Conservation (phyloP, 2,797 vertebrate species). For the Dendrocincla fuliginosa region DNA sequence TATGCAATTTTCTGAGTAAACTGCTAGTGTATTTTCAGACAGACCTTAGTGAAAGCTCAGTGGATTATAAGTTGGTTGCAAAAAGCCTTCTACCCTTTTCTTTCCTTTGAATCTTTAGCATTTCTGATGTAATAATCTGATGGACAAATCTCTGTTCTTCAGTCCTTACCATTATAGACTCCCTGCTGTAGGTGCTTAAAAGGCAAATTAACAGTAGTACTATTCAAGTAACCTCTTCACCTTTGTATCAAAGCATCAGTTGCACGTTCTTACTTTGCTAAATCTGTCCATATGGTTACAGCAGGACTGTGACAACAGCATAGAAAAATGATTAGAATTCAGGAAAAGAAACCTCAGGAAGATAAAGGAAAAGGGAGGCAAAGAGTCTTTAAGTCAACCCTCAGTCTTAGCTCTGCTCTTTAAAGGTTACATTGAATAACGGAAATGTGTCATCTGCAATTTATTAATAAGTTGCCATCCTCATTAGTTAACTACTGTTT, state of each 20-base stretch:
- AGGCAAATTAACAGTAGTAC: slow-evolving; percentile 88
- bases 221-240: slow-evolving; percentile 85
- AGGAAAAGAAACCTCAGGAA: background rate
- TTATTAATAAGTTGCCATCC: slow-evolving; percentile 67
- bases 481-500: slow-evolving; percentile 74
- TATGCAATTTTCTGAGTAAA: slow-evolving; percentile 51
- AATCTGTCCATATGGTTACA: slow-evolving; percentile 82
- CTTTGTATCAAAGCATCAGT: slow-evolving; percentile 83
- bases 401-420: slow-evolving; percentile 47
- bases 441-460: slow-evolving; percentile 60
- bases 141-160: slow-evolving; percentile 70
- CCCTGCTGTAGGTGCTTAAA: slow-evolving; percentile 85
- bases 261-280: slow-evolving; percentile 80
- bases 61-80: slow-evolving; percentile 61
- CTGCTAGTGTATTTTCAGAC: slow-evolving; percentile 42
- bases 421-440: slow-evolving; percentile 65
- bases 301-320: slow-evolving; percentile 74
- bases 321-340: background rate
- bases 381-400: slow-evolving; percentile 57
- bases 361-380: background rate
- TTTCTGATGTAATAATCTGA: slow-evolving; percentile 69
- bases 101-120: slow-evolving; percentile 59
- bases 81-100: slow-evolving; percentile 56
- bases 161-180: slow-evolving; percentile 83
- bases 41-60: slow-evolving; percentile 23